Conservation (phyloP, 2,797 vertebrate genomes). For the Amblyopsis hoosieri region DNA sequence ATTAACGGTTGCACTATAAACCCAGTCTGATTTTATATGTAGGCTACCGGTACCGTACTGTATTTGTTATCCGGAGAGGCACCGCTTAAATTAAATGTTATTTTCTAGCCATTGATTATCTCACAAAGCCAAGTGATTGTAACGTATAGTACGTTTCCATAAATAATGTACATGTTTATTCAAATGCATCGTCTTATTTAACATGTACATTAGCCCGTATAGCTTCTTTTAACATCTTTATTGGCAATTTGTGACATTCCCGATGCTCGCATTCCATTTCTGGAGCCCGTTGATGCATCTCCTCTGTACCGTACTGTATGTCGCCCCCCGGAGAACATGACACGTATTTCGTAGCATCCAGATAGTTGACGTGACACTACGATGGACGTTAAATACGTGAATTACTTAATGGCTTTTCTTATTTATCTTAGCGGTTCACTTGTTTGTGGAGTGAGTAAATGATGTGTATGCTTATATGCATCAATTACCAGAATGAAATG, state of each 20-base stretch:
- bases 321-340: constrained; percentile 63
- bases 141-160: too few species aligned
- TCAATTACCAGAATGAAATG: too few species aligned
- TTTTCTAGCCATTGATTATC: constrained; percentile 32
- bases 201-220: too few species aligned
- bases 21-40: too few species aligned
- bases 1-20: neutral
- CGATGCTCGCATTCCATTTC: too few species aligned
- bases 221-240: neutral
- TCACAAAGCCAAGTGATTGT: constrained; percentile 19
- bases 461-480: constrained; percentile 28
- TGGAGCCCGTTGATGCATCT: constrained; percentile 30
- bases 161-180: too few species aligned
- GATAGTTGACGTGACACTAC: constrained; percentile 41
- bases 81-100: constrained; percentile 1
- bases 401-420: too few species aligned
- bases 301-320: constrained; percentile 30
- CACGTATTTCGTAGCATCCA: constrained; percentile 67
- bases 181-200: too few species aligned
- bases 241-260: neutral
- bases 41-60: too few species aligned
- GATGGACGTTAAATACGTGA: too few species aligned
- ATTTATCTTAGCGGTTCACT: too few species aligned
- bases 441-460: too few species aligned
- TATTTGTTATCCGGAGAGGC: neutral